Evolutionary conservation across 2,113 vertebrate genomes (phyloP).

Genomic region (Syngnathus typhle): DNA sequence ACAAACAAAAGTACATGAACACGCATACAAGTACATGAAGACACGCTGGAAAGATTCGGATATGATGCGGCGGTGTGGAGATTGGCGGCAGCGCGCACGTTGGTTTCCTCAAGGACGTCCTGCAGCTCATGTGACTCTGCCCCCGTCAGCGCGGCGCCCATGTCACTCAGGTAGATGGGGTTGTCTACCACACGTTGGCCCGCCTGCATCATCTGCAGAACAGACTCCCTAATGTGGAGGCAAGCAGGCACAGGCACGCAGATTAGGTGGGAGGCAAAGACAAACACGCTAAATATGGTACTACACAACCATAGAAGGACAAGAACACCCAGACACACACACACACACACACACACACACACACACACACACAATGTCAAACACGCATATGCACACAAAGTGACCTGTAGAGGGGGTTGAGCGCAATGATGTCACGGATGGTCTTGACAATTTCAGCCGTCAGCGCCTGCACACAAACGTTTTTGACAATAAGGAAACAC

Average conservation of each 20-base stretch:
- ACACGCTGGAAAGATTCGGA: no score
- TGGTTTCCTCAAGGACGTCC: slow-evolving; percentile 91
- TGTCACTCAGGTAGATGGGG: slow-evolving; percentile 96
- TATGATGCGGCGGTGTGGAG: no score
- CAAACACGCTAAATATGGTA: no score
- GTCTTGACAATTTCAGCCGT: slow-evolving; percentile 99
- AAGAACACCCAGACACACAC: no score
- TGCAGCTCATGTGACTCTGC: slow-evolving; percentile 92
- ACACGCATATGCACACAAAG: no score
- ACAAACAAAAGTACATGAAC: not conserved
- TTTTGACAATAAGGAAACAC: no score
- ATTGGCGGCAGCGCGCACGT: slow-evolving; percentile 67
- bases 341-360: not conserved
- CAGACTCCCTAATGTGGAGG: slow-evolving; percentile 78
- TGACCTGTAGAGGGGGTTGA: slow-evolving; percentile 94
- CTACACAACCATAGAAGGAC: no score
- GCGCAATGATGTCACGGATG: slow-evolving; percentile 94
- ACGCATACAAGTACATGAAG: no score
- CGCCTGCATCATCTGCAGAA: slow-evolving; percentile 99
- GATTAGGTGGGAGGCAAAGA: not conserved
- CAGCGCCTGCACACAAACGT: slow-evolving; percentile 74
- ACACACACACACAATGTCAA: not conserved
- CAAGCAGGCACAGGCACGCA: slow-evolving; percentile 4
- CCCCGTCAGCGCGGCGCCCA: slow-evolving; percentile 92
- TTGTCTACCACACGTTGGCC: slow-evolving; percentile 96